A percentile compares a stretch with the other conserved stretches of the same genome.
phyloP scores from a whole-genome alignment of 2,888 invertebrate genomes.

The Eucera pruinosa region DNA sequence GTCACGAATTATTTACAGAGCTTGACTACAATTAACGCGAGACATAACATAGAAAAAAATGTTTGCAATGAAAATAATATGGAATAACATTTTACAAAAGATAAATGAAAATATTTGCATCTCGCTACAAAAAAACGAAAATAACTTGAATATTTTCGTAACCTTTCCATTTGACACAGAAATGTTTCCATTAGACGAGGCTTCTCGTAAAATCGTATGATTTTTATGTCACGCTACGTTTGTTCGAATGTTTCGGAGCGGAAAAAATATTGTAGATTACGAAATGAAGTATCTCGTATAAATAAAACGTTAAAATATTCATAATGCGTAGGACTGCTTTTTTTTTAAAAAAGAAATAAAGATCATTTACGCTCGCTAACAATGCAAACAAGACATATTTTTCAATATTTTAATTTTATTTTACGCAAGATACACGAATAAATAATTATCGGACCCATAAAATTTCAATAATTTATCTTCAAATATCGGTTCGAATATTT shows the following conservation, averaged over 20 bases:
- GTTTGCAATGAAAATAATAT: background rate
- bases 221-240: background rate
- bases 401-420: too few relatives aligned
- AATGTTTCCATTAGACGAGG: slow-evolving; percentile 17
- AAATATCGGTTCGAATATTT: too few relatives aligned
- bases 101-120: slow-evolving; percentile 2
- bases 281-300: background rate
- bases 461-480: too few relatives aligned
- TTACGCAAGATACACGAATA: too few relatives aligned
- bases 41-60: too few relatives aligned
- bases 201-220: background rate
- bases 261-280: background rate
- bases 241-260: background rate
- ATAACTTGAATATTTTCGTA: slow-evolving; percentile 11
- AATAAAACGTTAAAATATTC: background rate
- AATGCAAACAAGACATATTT: too few relatives aligned
- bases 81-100: background rate
- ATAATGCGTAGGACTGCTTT: too few relatives aligned
- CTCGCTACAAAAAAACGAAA: background rate
- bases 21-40: too few relatives aligned
- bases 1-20: too few relatives aligned
- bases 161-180: slow-evolving; percentile 4
- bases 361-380: too few relatives aligned
- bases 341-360: too few relatives aligned
- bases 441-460: too few relatives aligned